A percentile compares a stretch with the other conserved stretches of the same genome.
Evolutionary conservation across 1,140 invertebrate species (phyloP).

Genomic region (Drosophila teissieri): DNA sequence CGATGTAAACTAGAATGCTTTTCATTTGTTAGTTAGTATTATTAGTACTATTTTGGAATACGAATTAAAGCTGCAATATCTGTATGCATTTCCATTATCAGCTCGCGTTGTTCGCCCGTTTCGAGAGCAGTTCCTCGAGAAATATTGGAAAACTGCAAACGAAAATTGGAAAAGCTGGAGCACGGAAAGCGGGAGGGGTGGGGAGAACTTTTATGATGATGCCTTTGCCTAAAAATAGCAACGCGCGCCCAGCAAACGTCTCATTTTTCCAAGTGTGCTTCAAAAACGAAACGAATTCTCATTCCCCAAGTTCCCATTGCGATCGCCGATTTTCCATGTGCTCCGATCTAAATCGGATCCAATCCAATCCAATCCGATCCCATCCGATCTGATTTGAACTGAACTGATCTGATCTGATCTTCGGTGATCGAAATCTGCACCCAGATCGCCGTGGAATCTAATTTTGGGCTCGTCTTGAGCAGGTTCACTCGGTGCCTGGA

Average conservation of each 20-base stretch:
- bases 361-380: not conserved
- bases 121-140: slow-evolving; percentile 5
- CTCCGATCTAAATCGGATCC: not conserved
- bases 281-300: not conserved
- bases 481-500: slow-evolving; percentile 18
- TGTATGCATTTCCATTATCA: too few relatives aligned
- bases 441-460: slow-evolving; percentile 16
- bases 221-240: slow-evolving; percentile 42
- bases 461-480: slow-evolving; percentile 38
- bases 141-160: not conserved
- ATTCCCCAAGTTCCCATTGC: not conserved
- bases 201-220: slow-evolving; percentile 27
- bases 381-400: not conserved
- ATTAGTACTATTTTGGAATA: too few relatives aligned
- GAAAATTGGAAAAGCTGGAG: slow-evolving; percentile 1
- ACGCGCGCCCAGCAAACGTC: slow-evolving; percentile 10
- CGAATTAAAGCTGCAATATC: too few relatives aligned
- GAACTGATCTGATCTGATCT: not conserved
- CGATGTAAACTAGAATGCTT: too few relatives aligned
- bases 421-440: not conserved
- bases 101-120: not conserved
- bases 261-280: slow-evolving; percentile 1
- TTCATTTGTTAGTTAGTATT: too few relatives aligned
- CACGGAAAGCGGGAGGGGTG: not conserved
- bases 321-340: slow-evolving; percentile 4